Conservation (phyloP, 1,140 invertebrate genomes). For the fruit fly (Drosophila melanogaster) region Release_6_plus_ISO1_MT NT_033779.5:821001-821500, state of each 20-base stretch:
- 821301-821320: no score
- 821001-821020: constrained; percentile 47
- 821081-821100: constrained; percentile 3
- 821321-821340: neutral
- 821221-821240: neutral
- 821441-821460: neutral
- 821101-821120: neutral
- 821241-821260: no score
- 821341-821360: neutral
- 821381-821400: neutral
- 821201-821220: neutral
- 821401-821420: neutral
- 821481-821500: constrained; percentile 49
- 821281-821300: no score
- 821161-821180: constrained; percentile 9
- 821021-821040: constrained; percentile 1
- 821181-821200: constrained; percentile 16
- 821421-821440: neutral
- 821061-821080: neutral
- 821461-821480: constrained; percentile 42
- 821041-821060: neutral
- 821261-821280: no score
- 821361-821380: neutral
- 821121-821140: neutral
- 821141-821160: neutral